phyloP scores from a whole-genome alignment of 2,113 vertebrate genomes.

The Platanista minor region DNA sequence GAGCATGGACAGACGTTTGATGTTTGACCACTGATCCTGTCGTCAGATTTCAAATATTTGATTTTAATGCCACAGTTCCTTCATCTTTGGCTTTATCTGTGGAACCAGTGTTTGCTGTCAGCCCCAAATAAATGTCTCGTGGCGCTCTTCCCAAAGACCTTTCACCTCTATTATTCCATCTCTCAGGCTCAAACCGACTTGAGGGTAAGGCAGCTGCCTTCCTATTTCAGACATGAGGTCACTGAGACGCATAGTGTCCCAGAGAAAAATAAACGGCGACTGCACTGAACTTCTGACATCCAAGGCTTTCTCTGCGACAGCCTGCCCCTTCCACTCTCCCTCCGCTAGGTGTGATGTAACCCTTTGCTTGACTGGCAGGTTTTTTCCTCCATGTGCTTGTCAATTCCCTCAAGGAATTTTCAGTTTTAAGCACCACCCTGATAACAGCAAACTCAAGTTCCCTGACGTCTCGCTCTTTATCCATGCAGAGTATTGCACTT shows the following conservation, averaged over 20 bases:
- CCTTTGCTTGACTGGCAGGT: neutral
- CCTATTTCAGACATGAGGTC: neutral
- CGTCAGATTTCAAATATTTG: neutral
- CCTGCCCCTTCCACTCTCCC: neutral
- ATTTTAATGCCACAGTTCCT: neutral
- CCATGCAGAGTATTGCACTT: fast-evolving
- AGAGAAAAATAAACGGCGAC: neutral
- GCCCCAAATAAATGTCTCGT: too few relatives aligned
- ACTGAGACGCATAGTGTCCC: fast-evolving
- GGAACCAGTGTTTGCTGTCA: neutral
- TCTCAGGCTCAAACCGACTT: neutral
- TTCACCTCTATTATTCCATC: fast-evolving
- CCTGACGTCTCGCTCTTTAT: neutral
- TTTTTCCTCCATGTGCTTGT: neutral
- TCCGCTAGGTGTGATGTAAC: fast-evolving
- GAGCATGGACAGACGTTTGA: fast-evolving
- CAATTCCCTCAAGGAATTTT: neutral
- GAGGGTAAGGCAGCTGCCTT: neutral
- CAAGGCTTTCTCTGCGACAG: neutral
- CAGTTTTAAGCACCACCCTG: neutral
- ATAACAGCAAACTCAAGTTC: fast-evolving
- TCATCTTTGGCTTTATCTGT: neutral
- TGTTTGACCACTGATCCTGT: neutral
- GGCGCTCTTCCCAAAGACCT: neutral
- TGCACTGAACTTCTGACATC: fast-evolving